Base-by-base conservation (phyloP, 2,888 invertebrate species). In the Nudaria mundana region DNA sequence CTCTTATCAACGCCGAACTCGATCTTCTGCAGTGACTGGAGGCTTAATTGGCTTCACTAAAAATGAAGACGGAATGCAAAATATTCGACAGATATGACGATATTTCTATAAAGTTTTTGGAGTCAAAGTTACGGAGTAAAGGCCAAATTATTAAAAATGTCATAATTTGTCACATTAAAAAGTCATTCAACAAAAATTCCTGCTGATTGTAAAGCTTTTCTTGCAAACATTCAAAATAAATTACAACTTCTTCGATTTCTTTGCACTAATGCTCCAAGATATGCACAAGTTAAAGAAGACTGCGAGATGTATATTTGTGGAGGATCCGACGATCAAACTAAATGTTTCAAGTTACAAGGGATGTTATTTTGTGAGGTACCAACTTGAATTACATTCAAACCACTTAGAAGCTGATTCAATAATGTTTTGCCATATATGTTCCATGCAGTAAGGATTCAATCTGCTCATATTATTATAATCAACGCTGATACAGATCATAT, bases 181-280 rank as follows among this genome's bases (percentile, higher is more conserved):
- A 5, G 3, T 5, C 3, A 25, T 11, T 3, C 3, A 3, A 11
- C 11, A 3, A 25, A 11, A 10, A 25, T 10, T 25, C 11, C 25
- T 10, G n/a, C 8, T 23, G 7, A 23, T 23, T 23, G 23, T 23
- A 23, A 23, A 1, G n/a, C 5, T 23, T 23, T 23, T 7, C 7
- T 25, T 25, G 2, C 25, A 10, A 25, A 3, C 25, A 10, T 11
- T 25, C 4, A 25, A 10, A 25, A 25, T 25, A 25, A 25, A n/a
- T 25, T 11, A 10, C 25, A 25, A 5, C 18, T 13, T 20, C 24
- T 20, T 30, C 30, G 13, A 22, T 29, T 39, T 39, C 39, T 33
- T 23, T 39, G 24, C 10, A 8, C 25, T 25, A 1, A 3, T 11
- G 25, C 25, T 4, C 10, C 11, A 3, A 25, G 2, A 26, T 26